Evolutionary conservation across 2,797 vertebrate species (phyloP).

Genomic region (Coregonus sp.): DNA sequence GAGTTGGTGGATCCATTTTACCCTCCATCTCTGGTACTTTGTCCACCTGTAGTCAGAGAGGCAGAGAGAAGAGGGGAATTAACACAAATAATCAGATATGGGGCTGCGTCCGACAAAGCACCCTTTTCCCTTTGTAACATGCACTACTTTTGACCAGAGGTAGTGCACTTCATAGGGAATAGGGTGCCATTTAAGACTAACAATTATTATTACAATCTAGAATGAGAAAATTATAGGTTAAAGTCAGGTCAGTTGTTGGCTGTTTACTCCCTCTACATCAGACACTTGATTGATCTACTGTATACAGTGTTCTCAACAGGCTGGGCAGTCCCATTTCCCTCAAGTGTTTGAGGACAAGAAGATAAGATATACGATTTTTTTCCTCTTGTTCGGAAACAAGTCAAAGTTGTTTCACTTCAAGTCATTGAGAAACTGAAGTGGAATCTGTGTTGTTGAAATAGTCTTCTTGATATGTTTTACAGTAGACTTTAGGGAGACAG

Average conservation of each 20-base stretch:
- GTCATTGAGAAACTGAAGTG: not conserved
- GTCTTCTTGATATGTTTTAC: not conserved
- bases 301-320: no score
- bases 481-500: not conserved
- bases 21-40: slow-evolving; percentile 53
- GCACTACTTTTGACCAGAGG: not conserved
- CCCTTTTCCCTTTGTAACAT: no score
- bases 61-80: not conserved
- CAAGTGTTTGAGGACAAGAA: not conserved
- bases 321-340: not conserved
- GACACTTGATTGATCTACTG: not conserved
- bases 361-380: not conserved
- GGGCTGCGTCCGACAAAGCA: no score
- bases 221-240: not conserved
- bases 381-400: no score
- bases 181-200: no score
- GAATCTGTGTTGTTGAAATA: not conserved
- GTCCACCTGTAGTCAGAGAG: slow-evolving; percentile 68
- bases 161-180: no score
- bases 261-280: not conserved
- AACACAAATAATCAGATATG: not conserved
- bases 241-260: not conserved
- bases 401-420: no score
- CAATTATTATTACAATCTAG: no score
- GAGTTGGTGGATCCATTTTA: slow-evolving; percentile 47